These are phyloP conservation scores for Gallinago undulata DNA, from an alignment of 2,113 vertebrate species.

Conservation along the genomic window DNA sequence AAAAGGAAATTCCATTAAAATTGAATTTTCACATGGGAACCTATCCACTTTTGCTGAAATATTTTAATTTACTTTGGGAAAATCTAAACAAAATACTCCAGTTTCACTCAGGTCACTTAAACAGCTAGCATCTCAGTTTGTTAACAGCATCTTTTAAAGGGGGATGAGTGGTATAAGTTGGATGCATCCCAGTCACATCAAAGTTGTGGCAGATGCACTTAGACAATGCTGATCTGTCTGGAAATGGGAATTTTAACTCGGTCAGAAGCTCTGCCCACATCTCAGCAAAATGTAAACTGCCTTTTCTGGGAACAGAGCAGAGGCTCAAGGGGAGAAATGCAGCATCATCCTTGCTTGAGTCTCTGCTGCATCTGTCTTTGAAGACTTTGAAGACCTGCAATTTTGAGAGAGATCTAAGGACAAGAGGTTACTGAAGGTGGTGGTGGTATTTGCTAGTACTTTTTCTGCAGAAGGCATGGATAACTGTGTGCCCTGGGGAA, in stretches of 20 bases:
- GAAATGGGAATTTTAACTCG: not conserved
- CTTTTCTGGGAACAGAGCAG: not conserved
- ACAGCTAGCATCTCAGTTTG: not conserved
- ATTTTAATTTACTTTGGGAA: not conserved
- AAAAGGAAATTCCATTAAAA: not conserved
- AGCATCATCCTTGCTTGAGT: not conserved
- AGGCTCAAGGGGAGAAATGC: not conserved
- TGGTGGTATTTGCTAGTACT: not conserved
- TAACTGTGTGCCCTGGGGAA: not conserved
- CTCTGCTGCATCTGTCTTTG: not conserved
- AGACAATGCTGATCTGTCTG: not conserved
- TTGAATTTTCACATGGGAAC: not conserved
- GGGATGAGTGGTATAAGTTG: not conserved
- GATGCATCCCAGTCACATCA: not conserved
- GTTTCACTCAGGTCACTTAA: not conserved
- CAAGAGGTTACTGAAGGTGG: not conserved
- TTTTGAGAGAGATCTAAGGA: not conserved
- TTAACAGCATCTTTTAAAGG: not conserved
- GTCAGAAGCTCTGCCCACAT: not conserved
- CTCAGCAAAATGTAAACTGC: not conserved
- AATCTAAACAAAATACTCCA: not conserved
- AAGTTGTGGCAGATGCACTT: not conserved
- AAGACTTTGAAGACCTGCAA: not conserved
- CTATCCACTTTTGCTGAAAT: not conserved
- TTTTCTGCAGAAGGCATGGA: not conserved